Conservation (phyloP, 1,140 invertebrate species). For the Drosophila athabasca region DNA sequence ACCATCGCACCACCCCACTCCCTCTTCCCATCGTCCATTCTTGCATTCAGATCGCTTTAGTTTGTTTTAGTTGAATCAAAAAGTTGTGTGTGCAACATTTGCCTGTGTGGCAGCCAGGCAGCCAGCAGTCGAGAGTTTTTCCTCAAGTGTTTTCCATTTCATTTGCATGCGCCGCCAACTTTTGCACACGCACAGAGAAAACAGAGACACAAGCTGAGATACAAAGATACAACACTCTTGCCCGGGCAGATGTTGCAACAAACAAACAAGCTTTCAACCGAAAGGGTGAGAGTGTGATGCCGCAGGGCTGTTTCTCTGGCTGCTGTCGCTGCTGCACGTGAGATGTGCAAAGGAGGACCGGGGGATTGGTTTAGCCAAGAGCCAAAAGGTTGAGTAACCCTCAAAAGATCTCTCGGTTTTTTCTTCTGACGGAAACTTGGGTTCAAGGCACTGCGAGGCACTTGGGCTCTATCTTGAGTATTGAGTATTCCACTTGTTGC, state of each 20-base stretch:
- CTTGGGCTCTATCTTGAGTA: too few relatives aligned
- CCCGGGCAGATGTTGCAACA: constrained; percentile 43
- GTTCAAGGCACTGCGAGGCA: too few relatives aligned
- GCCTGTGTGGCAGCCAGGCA: constrained; percentile 10
- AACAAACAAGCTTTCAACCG: constrained; percentile 44
- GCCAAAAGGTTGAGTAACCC: too few relatives aligned
- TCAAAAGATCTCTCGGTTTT: too few relatives aligned
- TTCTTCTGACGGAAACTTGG: too few relatives aligned
- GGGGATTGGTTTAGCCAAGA: too few relatives aligned
- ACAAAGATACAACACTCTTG: constrained; percentile 5
- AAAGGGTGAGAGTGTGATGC: too few relatives aligned
- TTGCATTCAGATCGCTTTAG: constrained; percentile 24
- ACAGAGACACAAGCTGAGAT: not conserved
- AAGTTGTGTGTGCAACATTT: constrained; percentile 56
- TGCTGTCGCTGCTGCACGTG: too few relatives aligned
- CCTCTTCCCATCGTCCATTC: not conserved
- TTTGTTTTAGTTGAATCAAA: constrained; percentile 66
- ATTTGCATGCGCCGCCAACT: constrained; percentile 68
- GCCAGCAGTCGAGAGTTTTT: constrained; percentile 51
- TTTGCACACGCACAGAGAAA: constrained; percentile 37
- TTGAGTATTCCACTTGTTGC: too few relatives aligned
- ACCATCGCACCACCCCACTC: not conserved
- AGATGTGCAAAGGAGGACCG: too few relatives aligned
- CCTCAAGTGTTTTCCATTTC: constrained; percentile 74
- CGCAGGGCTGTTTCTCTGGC: too few relatives aligned